Evolutionary conservation across 2,113 vertebrate genomes (phyloP), one percentile per base, ranked within the genome.

Genomic region (Salminus brasiliensis): DNA sequence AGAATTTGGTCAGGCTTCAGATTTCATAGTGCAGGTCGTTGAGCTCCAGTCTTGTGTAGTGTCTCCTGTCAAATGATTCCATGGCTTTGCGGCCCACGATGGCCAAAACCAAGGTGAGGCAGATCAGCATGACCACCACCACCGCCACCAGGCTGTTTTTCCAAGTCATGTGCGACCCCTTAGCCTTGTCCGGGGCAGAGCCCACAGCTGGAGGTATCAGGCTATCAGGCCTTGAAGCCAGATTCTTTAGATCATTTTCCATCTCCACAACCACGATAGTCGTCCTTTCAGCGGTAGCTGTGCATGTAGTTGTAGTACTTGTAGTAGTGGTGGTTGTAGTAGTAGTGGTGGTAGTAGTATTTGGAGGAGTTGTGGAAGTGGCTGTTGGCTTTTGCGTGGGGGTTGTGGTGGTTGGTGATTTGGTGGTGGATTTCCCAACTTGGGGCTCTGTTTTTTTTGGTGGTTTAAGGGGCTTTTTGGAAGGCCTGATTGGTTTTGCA

Each of bases 1-100:
- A 72, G 36, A 60, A 21, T 13, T 15, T 55, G 59, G n/a, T 36
- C 16, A n/a, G 30, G 11, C 18, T 41, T 89, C 73, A 94, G 67
- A 93, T 90, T 79, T 93, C 93, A 0, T 93, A 94, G 86, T 94
- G 92, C 41, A 94, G 89, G 73, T 94, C 93, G 9, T 93, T 93
- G 11, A 94, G 93, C 85, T 94, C 93, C 87, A 94, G 90, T 76
- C 93, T 85, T 0, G 92, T 94, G 88, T 94, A 94, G 69, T 93
- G 93, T 1, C 93, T 91, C 10, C 93, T 81, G 82, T 93, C 93
- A 8, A 93, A 94, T 0, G 93, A 93, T 87, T 94, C 93, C 92
- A 93, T 87, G 2, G 93, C 93, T 52, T 92, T 93, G 9, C 92
- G 90, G 0, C 89, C 92, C 13, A 89, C 88, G 0, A 91, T 47